A percentile compares a stretch with the other conserved stretches of the same genome.
These are phyloP conservation scores for Pinna nobilis DNA, from an alignment of 1,140 invertebrate species.

Conservation along the genomic window DNA sequence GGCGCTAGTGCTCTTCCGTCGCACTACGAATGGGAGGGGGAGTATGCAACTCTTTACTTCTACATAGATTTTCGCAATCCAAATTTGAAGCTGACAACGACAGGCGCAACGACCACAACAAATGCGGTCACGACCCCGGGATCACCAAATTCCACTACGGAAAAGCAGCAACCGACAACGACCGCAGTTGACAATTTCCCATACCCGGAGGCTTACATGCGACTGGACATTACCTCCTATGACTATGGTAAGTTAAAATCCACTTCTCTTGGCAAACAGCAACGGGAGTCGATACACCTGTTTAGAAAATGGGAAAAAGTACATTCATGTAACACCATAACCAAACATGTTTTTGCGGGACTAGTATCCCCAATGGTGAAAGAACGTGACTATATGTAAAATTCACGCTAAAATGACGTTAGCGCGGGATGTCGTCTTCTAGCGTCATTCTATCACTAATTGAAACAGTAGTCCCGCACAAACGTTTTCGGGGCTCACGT, in stretches of 20 bases:
- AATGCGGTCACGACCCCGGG: constrained; percentile 1
- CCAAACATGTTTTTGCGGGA: no score
- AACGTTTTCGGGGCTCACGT: no score
- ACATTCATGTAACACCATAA: no score
- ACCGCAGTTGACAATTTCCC: constrained; percentile 25
- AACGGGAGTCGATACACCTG: no score
- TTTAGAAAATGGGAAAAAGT: no score
- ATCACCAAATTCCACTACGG: neutral
- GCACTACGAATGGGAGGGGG: constrained; percentile 49
- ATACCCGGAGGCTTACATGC: constrained; percentile 46
- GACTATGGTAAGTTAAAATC: constrained; percentile 40
- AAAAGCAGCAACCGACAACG: no score
- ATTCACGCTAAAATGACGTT: no score
- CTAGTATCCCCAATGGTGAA: no score
- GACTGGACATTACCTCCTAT: constrained; percentile 53
- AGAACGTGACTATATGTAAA: no score
- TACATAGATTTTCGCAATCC: constrained; percentile 48
- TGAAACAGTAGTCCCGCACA: no score
- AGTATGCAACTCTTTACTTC: constrained; percentile 50
- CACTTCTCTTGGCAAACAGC: neutral
- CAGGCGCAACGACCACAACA: neutral
- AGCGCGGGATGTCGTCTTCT: no score
- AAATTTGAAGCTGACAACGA: neutral
- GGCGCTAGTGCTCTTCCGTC: constrained; percentile 35
- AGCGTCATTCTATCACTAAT: no score